These are phyloP conservation scores for Aepyceros melampus DNA, from an alignment of 2,113 vertebrate genomes.

Conservation along the genomic window DNA sequence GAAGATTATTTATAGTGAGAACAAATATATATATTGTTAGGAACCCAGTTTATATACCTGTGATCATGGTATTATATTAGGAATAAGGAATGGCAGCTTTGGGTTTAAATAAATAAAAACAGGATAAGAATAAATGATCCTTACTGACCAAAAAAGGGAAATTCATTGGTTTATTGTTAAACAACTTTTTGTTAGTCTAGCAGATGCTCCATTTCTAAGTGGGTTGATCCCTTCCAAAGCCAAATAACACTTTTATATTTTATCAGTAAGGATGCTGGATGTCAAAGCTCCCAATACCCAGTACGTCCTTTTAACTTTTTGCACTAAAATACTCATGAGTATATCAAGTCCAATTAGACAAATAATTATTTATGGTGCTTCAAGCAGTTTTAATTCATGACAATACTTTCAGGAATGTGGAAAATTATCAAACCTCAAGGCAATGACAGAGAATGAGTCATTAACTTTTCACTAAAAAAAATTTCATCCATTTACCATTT, in stretches of 20 bases:
- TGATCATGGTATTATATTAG: not conserved
- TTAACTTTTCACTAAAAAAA: not conserved
- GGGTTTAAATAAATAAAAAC: conserved; percentile 33
- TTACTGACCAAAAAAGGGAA: conserved; percentile 23
- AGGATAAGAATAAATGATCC: not conserved
- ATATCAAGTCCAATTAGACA: not conserved
- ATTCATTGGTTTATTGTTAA: not conserved
- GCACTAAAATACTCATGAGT: not conserved
- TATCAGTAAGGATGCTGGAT: not conserved
- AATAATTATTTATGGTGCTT: not conserved
- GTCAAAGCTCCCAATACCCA: not conserved
- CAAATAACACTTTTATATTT: not conserved
- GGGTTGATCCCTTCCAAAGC: not conserved
- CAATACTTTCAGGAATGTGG: not conserved
- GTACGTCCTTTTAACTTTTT: not conserved
- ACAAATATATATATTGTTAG: not conserved
- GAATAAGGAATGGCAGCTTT: conserved; percentile 6
- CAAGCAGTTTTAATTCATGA: not conserved
- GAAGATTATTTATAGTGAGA: not conserved
- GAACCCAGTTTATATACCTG: conserved; percentile 12
- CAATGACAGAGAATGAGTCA: not conserved
- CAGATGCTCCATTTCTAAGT: not conserved
- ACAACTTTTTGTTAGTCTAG: not conserved
- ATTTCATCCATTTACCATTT: not conserved
- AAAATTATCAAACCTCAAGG: not conserved